A percentile compares a stretch with the other conserved stretches of the same genome.
phyloP scores from a whole-genome alignment of 2,888 invertebrate genomes.

The Cryptocephalus moraei region DNA sequence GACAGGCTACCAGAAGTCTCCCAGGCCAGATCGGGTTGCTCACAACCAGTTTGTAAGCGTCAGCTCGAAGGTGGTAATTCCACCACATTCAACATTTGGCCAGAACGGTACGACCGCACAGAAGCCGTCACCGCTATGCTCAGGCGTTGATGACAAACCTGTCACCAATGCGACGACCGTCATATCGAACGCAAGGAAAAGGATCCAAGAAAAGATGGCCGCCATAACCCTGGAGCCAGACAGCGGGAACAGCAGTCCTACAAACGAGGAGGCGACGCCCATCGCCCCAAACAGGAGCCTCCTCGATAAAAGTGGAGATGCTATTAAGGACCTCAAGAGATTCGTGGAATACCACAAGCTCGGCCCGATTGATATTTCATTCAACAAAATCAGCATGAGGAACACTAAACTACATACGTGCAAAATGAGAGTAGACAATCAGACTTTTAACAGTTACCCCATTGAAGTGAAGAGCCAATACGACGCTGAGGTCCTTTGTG shows the following conservation, averaged over 20 bases:
- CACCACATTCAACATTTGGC: slow-evolving; percentile 10
- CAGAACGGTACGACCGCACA: slow-evolving; percentile 1
- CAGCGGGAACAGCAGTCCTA: slow-evolving; percentile 26
- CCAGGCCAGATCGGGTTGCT: slow-evolving; percentile 22
- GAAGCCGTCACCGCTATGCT: background rate
- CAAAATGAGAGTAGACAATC: slow-evolving; percentile 27
- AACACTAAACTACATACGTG: background rate
- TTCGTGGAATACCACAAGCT: slow-evolving; percentile 26
- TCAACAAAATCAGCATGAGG: slow-evolving; percentile 11
- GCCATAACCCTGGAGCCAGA: slow-evolving; percentile 23
- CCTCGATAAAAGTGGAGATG: slow-evolving; percentile 22
- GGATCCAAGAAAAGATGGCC: slow-evolving; percentile 23
- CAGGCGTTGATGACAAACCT: too few relatives aligned
- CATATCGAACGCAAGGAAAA: slow-evolving; percentile 15
- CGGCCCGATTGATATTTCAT: slow-evolving; percentile 13
- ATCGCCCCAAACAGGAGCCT: slow-evolving; percentile 9
- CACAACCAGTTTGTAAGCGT: slow-evolving; percentile 30
- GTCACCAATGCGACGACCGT: background rate
- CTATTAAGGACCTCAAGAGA: slow-evolving; percentile 23
- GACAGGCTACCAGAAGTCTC: slow-evolving; percentile 18
- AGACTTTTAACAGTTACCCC: slow-evolving; percentile 39
- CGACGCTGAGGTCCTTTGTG: slow-evolving; percentile 37
- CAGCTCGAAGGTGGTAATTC: slow-evolving; percentile 15
- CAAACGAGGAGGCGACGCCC: slow-evolving; percentile 6
- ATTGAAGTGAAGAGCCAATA: slow-evolving; percentile 31